Evolutionary conservation across 2,888 invertebrate genomes (phyloP).

Genomic region (Fissipunctia ypsillon): DNA sequence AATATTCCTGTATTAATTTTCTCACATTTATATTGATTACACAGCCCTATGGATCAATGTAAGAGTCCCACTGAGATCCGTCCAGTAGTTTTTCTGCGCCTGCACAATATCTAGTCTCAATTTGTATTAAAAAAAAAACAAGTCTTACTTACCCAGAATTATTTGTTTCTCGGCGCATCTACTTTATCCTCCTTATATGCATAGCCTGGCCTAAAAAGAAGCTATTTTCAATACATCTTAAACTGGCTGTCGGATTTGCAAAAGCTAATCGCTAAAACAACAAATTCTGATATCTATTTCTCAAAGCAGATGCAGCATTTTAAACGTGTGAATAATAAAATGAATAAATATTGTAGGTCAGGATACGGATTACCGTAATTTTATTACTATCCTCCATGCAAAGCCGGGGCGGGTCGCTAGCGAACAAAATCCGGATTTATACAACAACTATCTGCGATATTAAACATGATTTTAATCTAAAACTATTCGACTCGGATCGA

Average conservation of each 20-base stretch:
- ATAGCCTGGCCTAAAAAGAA: neutral
- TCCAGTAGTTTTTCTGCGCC: slow-evolving; percentile 59
- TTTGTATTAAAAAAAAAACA: slow-evolving; percentile 11
- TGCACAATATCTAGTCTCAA: slow-evolving; percentile 42
- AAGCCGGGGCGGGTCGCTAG: slow-evolving; percentile 48
- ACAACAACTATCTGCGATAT: slow-evolving; percentile 57
- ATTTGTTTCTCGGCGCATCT: slow-evolving; percentile 3
- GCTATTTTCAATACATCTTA: neutral
- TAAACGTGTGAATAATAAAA: slow-evolving; percentile 8
- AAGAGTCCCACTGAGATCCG: slow-evolving; percentile 65
- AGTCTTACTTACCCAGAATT: neutral
- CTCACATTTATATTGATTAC: slow-evolving; percentile 55
- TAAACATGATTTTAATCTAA: slow-evolving; percentile 54
- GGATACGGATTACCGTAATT: slow-evolving; percentile 32
- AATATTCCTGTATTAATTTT: slow-evolving; percentile 7
- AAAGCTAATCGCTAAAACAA: neutral
- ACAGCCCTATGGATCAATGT: slow-evolving; percentile 59
- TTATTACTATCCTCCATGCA: slow-evolving; percentile 46
- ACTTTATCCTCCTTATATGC: neutral
- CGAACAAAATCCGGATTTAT: slow-evolving; percentile 67
- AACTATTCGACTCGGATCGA: slow-evolving; percentile 43
- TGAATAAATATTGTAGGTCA: slow-evolving; percentile 17
- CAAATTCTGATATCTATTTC: neutral
- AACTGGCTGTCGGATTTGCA: neutral
- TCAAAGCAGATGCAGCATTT: slow-evolving; percentile 13